Conservation (phyloP, 2,797 vertebrate species). For the Sarcoramphus papa region DNA sequence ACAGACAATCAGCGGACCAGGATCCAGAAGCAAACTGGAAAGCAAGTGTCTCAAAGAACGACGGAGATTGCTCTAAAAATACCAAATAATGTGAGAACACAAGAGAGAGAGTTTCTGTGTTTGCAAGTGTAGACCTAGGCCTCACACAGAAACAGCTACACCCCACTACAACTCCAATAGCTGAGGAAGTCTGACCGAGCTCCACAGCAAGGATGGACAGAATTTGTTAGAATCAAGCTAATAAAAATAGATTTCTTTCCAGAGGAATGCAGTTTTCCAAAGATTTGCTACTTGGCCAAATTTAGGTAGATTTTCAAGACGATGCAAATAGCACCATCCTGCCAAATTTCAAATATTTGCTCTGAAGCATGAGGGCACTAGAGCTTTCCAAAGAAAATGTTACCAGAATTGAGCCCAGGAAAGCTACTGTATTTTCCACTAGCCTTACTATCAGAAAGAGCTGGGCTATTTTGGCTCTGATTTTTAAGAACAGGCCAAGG, state of each 20-base stretch:
- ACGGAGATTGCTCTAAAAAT: background rate
- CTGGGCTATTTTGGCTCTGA: background rate
- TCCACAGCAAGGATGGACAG: background rate
- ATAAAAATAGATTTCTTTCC: background rate
- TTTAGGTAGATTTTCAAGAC: background rate
- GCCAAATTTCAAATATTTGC: conserved; percentile 17
- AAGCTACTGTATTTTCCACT: conserved; percentile 37
- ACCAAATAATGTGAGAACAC: background rate
- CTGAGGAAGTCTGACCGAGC: background rate
- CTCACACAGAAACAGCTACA: background rate
- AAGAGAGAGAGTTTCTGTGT: background rate
- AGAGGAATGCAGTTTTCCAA: background rate
- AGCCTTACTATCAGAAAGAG: background rate
- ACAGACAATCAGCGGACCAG: background rate
- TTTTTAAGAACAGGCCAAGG: background rate
- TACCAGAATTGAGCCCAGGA: conserved; percentile 2
- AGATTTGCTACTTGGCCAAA: background rate
- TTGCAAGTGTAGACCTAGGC: background rate
- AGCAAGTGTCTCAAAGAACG: background rate
- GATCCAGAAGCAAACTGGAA: background rate
- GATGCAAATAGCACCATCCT: background rate
- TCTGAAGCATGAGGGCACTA: background rate
- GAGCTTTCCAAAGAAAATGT: conserved; percentile 18
- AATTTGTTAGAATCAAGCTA: background rate
- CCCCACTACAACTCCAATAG: background rate